Evolutionary conservation across 1,140 invertebrate genomes (phyloP), one percentile per base, ranked within the genome.

Genomic region (Agrypnia vestita): DNA sequence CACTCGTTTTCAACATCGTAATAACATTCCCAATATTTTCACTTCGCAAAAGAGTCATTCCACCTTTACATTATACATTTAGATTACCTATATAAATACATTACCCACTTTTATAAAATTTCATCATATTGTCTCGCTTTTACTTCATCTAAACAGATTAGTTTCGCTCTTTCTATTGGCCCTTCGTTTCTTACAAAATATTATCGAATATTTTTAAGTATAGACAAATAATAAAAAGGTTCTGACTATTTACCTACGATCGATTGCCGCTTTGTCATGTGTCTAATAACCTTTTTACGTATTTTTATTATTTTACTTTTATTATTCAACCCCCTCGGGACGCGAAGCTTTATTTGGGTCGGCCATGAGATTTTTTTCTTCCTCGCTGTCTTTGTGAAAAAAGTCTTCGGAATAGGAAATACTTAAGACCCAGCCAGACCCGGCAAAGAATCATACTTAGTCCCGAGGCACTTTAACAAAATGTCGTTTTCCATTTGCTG

Each of bases 381-480:
- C 21, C 55, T 59, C 55, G 17, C n/a, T n/a, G 17, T 59, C 25
- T 35, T 35, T 35, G 25, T 35, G 25, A 51, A 64, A 21, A 64
- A 64, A 64, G 35, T 64, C n/a, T n/a, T n/a, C 35, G 61, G 19
- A 64, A 64, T 25, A 64, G 61, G 61, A 64, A 64, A 64, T 64
- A n/a, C 61, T 64, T 64, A 35, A 64, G 19, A 64, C 25, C 35
- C 21, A 64, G 19, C 35, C 10, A 43, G 49, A 64, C 19, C 6
- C 15, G 55, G 55, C 8, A 17, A 21, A 59, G 21, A 19, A 59
- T 59, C 17, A 3, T 19, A 21, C 15, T 59, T 19, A 59, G 15
- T 59, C 15, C 11, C 55, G 17, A 15, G 55, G 55, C 55, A 59
- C 55, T 59, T 59, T 15, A 59, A 19, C 11, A 59, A 59, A 59